Evolutionary conservation across 2,888 invertebrate species (phyloP).

Genomic region (Rhaphigaster nebulosa): DNA sequence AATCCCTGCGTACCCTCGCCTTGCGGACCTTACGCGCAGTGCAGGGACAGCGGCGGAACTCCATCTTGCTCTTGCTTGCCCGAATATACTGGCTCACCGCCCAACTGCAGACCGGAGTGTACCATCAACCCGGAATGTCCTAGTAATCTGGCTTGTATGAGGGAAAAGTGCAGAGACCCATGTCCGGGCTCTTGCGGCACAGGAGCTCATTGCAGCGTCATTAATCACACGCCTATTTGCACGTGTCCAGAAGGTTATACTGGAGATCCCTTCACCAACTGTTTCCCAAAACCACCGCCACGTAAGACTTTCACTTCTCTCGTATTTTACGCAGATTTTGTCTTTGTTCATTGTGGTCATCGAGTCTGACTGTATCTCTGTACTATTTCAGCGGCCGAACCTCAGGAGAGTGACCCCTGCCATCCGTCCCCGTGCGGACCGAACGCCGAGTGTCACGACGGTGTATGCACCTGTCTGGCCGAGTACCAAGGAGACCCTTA

Average conservation of each 20-base stretch:
- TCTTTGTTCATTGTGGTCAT: not conserved
- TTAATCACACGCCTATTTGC: conserved; percentile 70
- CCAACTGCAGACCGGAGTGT: conserved; percentile 71
- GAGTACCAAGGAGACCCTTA: conserved; percentile 80
- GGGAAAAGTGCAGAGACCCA: conserved; percentile 70
- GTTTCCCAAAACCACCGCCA: conserved; percentile 69
- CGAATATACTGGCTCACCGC: conserved; percentile 70
- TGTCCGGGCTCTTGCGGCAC: conserved; percentile 71
- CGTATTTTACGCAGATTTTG: not conserved
- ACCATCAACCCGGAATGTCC: conserved; percentile 71
- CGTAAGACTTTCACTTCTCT: conserved; percentile 55
- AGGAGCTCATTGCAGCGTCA: conserved; percentile 70
- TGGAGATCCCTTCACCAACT: conserved; percentile 83
- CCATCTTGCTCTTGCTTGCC: conserved; percentile 70
- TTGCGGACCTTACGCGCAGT: conserved; percentile 72
- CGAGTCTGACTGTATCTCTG: not conserved
- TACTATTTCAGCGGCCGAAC: conserved; percentile 65
- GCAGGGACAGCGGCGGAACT: conserved; percentile 68
- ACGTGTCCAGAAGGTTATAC: conserved; percentile 75
- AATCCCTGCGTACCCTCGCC: conserved; percentile 77
- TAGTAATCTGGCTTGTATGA: conserved; percentile 70
- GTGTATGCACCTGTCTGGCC: conserved; percentile 80
- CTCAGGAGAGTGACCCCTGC: conserved; percentile 74
- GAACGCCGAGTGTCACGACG: conserved; percentile 81
- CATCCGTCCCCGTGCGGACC: conserved; percentile 84